A percentile compares a stretch with the other conserved stretches of the same genome.
Evolutionary conservation across 2,797 vertebrate species (phyloP).

Genomic region (Pantherophis alleghaniensis): DNA sequence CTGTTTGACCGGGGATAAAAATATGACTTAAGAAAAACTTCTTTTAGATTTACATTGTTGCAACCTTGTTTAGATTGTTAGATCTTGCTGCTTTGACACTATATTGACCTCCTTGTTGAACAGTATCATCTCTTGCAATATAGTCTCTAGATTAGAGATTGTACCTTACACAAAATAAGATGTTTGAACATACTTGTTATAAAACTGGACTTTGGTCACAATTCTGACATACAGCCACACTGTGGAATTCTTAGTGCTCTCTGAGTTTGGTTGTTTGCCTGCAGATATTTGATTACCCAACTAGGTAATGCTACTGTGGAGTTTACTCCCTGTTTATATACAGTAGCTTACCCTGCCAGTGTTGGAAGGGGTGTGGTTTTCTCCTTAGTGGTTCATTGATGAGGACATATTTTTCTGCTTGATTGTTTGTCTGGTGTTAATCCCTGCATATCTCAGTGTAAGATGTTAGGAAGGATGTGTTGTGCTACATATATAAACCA

Average conservation of each 20-base stretch:
- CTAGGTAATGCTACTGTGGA: not conserved
- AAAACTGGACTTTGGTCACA: not conserved
- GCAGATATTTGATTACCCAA: not conserved
- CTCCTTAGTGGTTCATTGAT: not conserved
- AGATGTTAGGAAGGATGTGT: not conserved
- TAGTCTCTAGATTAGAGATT: not conserved
- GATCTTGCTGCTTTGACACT: not conserved
- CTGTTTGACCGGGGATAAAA: not conserved
- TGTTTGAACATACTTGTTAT: not conserved
- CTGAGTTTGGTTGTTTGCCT: not conserved
- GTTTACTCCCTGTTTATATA: not conserved
- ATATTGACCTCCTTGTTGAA: not conserved
- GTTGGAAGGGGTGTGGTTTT: not conserved
- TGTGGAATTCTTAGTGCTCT: not conserved
- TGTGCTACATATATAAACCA: not conserved
- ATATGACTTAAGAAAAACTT: not conserved
- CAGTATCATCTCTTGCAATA: not conserved
- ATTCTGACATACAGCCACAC: not conserved
- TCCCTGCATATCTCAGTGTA: not conserved
- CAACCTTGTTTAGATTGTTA: not conserved
- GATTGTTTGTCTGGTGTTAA: not conserved
- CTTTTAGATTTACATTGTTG: not conserved
- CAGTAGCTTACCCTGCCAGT: not conserved
- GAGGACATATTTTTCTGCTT: not conserved
- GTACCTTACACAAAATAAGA: not conserved